A percentile compares a stretch with the other conserved stretches of the same genome.
Evolutionary conservation across 1,140 invertebrate genomes (phyloP).

Genomic region (Helicoverpa zea): DNA sequence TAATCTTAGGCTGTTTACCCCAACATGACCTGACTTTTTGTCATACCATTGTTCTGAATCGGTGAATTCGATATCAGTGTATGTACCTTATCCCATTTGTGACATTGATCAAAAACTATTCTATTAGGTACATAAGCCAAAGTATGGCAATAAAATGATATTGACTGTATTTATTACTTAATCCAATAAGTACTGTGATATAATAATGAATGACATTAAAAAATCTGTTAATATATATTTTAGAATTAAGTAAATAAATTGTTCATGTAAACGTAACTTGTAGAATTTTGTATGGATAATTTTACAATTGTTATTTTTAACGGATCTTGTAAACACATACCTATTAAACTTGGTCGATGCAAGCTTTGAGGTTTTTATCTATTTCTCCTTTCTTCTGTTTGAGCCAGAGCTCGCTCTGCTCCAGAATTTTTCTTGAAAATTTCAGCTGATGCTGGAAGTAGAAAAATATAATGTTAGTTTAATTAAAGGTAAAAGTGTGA

Average conservation of each 20-base stretch:
- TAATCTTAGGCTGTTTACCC: no score
- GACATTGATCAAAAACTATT: slow-evolving; percentile 11
- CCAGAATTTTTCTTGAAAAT: slow-evolving; percentile 65
- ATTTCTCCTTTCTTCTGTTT: slow-evolving; percentile 66
- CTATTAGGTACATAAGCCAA: slow-evolving; percentile 26
- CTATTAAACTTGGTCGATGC: slow-evolving; percentile 78
- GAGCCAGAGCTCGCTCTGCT: slow-evolving; percentile 72
- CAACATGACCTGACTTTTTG: background rate
- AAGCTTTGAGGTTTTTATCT: slow-evolving; percentile 72
- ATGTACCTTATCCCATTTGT: slow-evolving; percentile 22
- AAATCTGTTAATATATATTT: slow-evolving; percentile 59
- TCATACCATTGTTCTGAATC: slow-evolving; percentile 17
- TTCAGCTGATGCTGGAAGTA: slow-evolving; percentile 64
- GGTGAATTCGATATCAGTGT: slow-evolving; percentile 12
- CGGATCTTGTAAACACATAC: slow-evolving; percentile 62
- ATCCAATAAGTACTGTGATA: slow-evolving; percentile 73
- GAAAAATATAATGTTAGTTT: slow-evolving; percentile 7
- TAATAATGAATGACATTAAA: slow-evolving; percentile 72
- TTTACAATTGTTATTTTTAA: slow-evolving; percentile 55
- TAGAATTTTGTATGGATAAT: slow-evolving; percentile 52
- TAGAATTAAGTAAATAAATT: slow-evolving; percentile 40
- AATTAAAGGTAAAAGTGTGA: background rate
- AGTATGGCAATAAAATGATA: slow-evolving; percentile 51
- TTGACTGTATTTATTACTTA: slow-evolving; percentile 62
- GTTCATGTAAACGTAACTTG: slow-evolving; percentile 26